These are phyloP conservation scores for Bubo scandiacus DNA, from an alignment of 2,113 vertebrate genomes.

Conservation along the genomic window DNA sequence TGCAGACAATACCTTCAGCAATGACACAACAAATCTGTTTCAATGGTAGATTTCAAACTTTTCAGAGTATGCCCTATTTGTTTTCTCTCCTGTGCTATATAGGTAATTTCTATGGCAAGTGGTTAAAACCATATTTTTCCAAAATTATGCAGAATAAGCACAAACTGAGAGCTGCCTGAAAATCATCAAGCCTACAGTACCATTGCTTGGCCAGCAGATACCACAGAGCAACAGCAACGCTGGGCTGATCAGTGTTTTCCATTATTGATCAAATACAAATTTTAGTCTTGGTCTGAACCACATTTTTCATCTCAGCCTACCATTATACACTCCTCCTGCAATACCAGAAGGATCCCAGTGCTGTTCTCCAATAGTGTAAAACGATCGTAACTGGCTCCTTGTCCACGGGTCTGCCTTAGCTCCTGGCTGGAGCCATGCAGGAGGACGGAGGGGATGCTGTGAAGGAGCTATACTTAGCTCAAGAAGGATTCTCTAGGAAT, in stretches of 20 bases:
- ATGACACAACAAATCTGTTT: not conserved
- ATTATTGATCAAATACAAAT: not conserved
- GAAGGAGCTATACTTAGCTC: not conserved
- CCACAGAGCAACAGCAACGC: not conserved
- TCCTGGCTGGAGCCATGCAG: not conserved
- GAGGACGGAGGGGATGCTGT: not conserved
- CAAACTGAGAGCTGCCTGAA: not conserved
- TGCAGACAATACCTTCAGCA: not conserved
- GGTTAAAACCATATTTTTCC: not conserved
- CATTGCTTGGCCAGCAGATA: not conserved
- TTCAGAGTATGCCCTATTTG: not conserved
- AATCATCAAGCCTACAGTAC: not conserved
- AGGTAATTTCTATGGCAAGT: not conserved
- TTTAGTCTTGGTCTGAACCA: not conserved
- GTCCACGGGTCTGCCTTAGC: not conserved
- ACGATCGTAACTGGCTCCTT: not conserved
- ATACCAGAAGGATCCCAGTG: not conserved
- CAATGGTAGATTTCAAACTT: not conserved
- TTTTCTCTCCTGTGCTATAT: not conserved
- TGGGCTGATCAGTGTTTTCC: not conserved
- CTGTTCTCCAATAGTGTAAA: not conserved
- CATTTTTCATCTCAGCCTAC: not conserved
- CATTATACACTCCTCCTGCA: not conserved
- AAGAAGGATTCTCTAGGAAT: not conserved
- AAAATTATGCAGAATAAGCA: not conserved